These are phyloP conservation scores for Aphelenchoides besseyi DNA, from an alignment of 1,140 invertebrate species.

Conservation along the genomic window DNA sequence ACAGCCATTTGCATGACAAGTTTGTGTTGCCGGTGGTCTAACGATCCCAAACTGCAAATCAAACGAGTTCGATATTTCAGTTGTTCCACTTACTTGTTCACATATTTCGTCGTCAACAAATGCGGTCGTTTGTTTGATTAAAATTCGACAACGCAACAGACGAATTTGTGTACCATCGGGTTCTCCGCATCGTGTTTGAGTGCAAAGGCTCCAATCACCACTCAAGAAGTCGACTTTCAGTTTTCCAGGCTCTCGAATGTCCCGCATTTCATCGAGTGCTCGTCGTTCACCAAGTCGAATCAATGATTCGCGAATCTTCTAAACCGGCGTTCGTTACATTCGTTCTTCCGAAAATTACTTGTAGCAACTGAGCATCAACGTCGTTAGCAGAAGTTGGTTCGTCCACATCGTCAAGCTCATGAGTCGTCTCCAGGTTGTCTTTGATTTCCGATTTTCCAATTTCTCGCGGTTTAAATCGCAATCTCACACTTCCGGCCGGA, in stretches of 20 bases:
- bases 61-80: too few species aligned
- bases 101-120: slow-evolving; percentile 57
- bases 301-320: slow-evolving; percentile 44
- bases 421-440: slow-evolving; percentile 17
- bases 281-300: slow-evolving; percentile 36
- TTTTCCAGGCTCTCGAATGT: slow-evolving; percentile 30
- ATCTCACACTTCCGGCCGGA: slow-evolving; percentile 59
- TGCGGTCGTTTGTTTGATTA: slow-evolving; percentile 28
- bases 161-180: slow-evolving; percentile 46
- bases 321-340: slow-evolving; percentile 18
- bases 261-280: slow-evolving; percentile 32
- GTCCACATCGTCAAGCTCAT: slow-evolving; percentile 11
- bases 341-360: neutral
- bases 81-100: slow-evolving; percentile 27
- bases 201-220: slow-evolving; percentile 53
- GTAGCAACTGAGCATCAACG: slow-evolving; percentile 20
- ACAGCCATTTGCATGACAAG: slow-evolving; percentile 49
- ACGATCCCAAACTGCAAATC: slow-evolving; percentile 39
- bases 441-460: neutral
- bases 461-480: slow-evolving; percentile 48
- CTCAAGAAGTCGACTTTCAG: slow-evolving; percentile 49
- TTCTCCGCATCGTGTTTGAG: slow-evolving; percentile 41
- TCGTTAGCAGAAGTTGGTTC: slow-evolving; percentile 19
- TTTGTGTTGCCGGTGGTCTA: slow-evolving; percentile 42
- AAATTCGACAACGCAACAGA: neutral